These are phyloP conservation scores for Drosophila takahashii DNA, from an alignment of 1,140 invertebrate genomes.

Conservation along the genomic window DNA sequence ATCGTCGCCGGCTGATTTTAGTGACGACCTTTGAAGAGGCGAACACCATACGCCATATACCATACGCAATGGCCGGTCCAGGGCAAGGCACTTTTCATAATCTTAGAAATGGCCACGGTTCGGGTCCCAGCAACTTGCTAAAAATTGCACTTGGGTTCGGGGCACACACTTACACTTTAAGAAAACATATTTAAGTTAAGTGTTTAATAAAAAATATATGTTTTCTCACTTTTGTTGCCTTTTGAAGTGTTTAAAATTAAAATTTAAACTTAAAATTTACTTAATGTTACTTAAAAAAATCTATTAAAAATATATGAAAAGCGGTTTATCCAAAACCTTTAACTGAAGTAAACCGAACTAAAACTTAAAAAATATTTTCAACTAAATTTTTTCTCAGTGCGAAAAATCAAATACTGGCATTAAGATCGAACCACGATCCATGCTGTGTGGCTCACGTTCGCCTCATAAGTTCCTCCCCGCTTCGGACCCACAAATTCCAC, in stretches of 20 bases:
- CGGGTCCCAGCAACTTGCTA: slow-evolving; percentile 29
- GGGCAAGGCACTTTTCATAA: slow-evolving; percentile 72
- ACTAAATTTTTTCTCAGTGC: slow-evolving; percentile 13
- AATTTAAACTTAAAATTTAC: no score
- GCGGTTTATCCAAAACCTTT: no score
- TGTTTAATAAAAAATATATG: no score
- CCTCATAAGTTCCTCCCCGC: slow-evolving; percentile 36
- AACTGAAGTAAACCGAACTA: no score
- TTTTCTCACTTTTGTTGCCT: no score
- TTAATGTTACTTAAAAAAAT: no score
- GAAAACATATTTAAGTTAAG: no score
- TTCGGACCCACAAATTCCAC: slow-evolving; percentile 8
- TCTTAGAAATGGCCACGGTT: slow-evolving; percentile 62
- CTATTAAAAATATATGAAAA: no score
- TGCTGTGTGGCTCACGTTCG: slow-evolving; percentile 52
- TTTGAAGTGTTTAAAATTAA: no score
- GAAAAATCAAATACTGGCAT: slow-evolving; percentile 45
- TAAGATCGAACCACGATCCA: slow-evolving; percentile 54
- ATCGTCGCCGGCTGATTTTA: slow-evolving; percentile 67
- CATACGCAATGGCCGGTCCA: slow-evolving; percentile 15
- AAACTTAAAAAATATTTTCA: no score
- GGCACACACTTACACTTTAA: slow-evolving; percentile 14
- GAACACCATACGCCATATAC: slow-evolving; percentile 33
- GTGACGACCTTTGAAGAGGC: slow-evolving; percentile 70
- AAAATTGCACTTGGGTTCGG: slow-evolving; percentile 39